These are phyloP conservation scores for Ruditapes philippinarum DNA, from an alignment of 1,140 invertebrate genomes.

Conservation along the genomic window DNA sequence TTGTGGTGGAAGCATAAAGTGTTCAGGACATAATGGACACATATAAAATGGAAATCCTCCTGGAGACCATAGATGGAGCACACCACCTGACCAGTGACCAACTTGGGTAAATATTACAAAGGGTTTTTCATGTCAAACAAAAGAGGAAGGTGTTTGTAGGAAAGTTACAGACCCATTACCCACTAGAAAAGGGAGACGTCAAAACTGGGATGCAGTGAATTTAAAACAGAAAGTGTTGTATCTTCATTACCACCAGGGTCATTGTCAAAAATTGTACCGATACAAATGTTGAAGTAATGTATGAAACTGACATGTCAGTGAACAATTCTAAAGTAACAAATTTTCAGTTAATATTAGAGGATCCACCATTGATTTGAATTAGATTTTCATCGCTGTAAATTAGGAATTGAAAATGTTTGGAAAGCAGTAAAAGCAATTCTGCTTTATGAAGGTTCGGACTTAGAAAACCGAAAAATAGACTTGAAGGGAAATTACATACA, in stretches of 20 bases:
- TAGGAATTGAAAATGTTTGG: conserved; percentile 22
- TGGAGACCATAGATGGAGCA: neutral
- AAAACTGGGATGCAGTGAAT: neutral
- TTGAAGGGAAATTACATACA: conserved; percentile 19
- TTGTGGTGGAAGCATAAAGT: neutral
- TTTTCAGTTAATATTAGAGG: conserved; percentile 42
- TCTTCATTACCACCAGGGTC: conserved; percentile 6
- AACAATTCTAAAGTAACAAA: conserved; percentile 34
- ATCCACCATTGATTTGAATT: neutral
- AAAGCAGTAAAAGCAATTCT: conserved; percentile 30
- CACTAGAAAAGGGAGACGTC: neutral
- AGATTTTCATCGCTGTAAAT: neutral
- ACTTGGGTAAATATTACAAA: conserved; percentile 18
- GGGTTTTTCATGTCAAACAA: conserved; percentile 9
- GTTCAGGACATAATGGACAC: conserved; percentile 29
- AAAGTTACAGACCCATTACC: conserved; percentile 16
- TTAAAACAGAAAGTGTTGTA: conserved; percentile 1
- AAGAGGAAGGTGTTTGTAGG: conserved; percentile 11
- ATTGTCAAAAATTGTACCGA: neutral
- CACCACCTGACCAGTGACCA: neutral
- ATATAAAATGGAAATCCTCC: conserved; percentile 44
- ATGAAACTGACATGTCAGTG: conserved; percentile 2
- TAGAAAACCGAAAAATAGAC: conserved; percentile 5
- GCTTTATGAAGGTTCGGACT: conserved; percentile 15
- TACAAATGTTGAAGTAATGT: neutral